Percentiles rank a stretch among this genome's conserved stretches.
Evolutionary conservation across 2,113 vertebrate genomes (phyloP).

Genomic region (human): DNA sequence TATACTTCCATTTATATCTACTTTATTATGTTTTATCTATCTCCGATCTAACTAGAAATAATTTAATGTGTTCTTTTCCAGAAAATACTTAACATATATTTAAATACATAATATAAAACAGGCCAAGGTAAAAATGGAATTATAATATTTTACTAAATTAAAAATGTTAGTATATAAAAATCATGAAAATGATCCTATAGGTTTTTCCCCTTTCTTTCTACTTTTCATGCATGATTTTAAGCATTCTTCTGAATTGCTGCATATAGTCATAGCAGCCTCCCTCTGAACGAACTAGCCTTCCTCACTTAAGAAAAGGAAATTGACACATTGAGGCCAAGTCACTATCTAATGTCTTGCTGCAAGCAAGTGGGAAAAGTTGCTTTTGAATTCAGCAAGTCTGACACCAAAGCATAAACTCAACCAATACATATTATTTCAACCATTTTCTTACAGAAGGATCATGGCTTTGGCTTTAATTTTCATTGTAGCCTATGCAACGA

Average conservation of each 20-base stretch:
- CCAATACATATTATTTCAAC: neutral
- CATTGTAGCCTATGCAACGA: neutral
- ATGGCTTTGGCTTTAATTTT: neutral
- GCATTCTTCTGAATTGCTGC: neutral
- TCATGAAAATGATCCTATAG: neutral
- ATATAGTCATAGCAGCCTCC: neutral
- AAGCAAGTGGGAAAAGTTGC: neutral
- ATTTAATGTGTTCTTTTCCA: neutral
- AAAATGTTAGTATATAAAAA: neutral
- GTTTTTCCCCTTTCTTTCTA: neutral
- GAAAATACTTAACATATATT: neutral
- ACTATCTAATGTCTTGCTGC: neutral
- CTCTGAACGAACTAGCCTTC: neutral
- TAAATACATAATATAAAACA: neutral
- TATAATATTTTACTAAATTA: neutral
- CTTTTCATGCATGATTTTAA: neutral
- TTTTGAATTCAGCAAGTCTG: neutral
- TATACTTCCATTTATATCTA: neutral
- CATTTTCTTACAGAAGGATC: neutral
- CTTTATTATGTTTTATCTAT: neutral
- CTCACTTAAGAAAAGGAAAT: neutral
- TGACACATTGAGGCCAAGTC: neutral
- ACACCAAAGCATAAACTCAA: neutral
- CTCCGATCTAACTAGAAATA: neutral
- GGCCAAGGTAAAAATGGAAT: neutral